Evolutionary conservation across 2,888 invertebrate species (phyloP), one percentile per base, ranked within the genome.

Genomic region (Chrysomela aeneicollis): DNA sequence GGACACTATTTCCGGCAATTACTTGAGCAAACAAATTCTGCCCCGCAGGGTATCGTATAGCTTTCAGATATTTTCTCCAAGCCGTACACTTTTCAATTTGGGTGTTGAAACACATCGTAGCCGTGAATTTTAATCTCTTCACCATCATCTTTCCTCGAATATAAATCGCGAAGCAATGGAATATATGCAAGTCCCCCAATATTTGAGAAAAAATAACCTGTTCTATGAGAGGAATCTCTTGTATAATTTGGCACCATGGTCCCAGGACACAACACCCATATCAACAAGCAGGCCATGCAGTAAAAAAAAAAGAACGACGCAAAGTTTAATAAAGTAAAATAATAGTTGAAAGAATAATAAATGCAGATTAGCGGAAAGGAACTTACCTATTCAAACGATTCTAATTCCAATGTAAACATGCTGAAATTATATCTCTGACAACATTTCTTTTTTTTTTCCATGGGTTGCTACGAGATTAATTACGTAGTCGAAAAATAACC

Each of bases 1-100:
- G 74, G 73, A 72, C 74, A 74, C 76, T 74, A 76, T 79, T 80
- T 80, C 79, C 80, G 80, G 78, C 80, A 80, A 80, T 81, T 80
- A 80, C 77, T 74, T 78, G 73, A 71, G 76, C 71, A 77, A 81
- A 80, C 78, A 80, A 62, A 72, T 74, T 74, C 72, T 73, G 72
- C 74, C 71, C 71, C 72, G 68, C 68, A 57, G 70, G 72, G 69
- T 57, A 60, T 59, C 53, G 47, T 5, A 26, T 5, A 21, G 46
- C 30, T 57, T 57, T 57, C n/a, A 46, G 17, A 57, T 17, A 26
- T 47, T 47, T 57, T 57, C 26, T 22, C 12, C 5, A 10, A 32
- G 18, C 49, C 10, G 42, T 55, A n/a, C 12, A 46, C 42, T 42
- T 42, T 42, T 42, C 42, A 42, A 42, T 42, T 42, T 35, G 12